Evolutionary conservation across 2,888 invertebrate genomes (phyloP), one percentile per base, ranked within the genome.

Genomic region (Drosophila macrospina): DNA sequence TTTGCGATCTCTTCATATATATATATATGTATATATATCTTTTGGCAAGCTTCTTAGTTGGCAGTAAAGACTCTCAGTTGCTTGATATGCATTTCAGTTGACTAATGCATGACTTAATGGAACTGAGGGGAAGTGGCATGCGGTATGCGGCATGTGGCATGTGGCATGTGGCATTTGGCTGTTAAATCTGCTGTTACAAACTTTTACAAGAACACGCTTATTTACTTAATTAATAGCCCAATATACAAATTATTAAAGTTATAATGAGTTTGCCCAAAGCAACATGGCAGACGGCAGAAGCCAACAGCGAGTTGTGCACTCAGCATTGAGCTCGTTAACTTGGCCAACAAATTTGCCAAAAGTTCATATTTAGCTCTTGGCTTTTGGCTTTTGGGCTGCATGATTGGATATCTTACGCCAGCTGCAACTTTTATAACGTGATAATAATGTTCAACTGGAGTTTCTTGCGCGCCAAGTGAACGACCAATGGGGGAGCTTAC

Each of bases 171-270:
- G 36, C 20, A 52, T n/a, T 41, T 1, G 54, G 39, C 51, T 20
- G 54, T 69, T 54, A 55, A 61, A 61, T 30, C 32, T 41, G 30
- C 8, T 13, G 37, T 41, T 13, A 15, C 10, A 45, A 45, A 56
- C 51, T 69, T 64, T 48, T 30, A 39, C 30, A 30, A 32, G 24
- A 7, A 13, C 52, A 52, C 36, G 44, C 47, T 48, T 57, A 55
- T 61, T 76, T 37, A 61, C 50, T 34, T 73, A 84, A 84, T 75
- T 84, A 81, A 80, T 84, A 56, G 73, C 69, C 51, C 20, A 7
- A 68, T 51, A 64, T 69, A 70, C 63, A 68, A 68, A 73, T 80
- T 47, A 57, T 65, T 62, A 44, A 66, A 84, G 69, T 84, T 80
- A 57, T 67, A 81, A 81, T 73, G 75, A 73, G 60, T 69, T 73